Evolutionary conservation across 2,888 invertebrate genomes (phyloP), one percentile per base, ranked within the genome.

Genomic region (Ectropis crepuscularia): DNA sequence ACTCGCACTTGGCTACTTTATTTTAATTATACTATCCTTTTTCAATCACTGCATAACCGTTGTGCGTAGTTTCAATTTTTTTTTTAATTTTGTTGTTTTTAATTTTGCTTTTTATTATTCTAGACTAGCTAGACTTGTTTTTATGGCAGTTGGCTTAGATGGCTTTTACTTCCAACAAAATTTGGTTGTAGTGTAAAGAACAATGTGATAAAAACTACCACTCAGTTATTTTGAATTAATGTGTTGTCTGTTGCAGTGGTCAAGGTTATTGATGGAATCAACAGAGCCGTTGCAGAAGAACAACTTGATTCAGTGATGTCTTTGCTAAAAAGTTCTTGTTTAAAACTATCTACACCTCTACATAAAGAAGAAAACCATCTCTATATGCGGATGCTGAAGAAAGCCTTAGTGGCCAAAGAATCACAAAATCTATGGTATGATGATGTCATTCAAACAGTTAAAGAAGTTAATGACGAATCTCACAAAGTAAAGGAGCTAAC

Each of bases 401-500:
- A 89, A 70, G 86, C 87, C 53, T 80, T 94, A 36, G 74, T 87
- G n/a, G 88, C 87, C 28, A 94, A 94, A 67, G 93, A 94, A 71
- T 93, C 93, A 12, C 91, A 93, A 66, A 94, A 94, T 66, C 83
- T 95, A 6, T 95, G 94, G 94, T 83, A 94, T 53, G 94, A 95
- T 65, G 95, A 95, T 74, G 91, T 94, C 59, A 83, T 93, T 61
- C 83, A 88, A 42, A 83, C 92, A 58, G 81, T 93, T 38, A 81
- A 88, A 62, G 88, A 91, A 68, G 94, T 94, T 6, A 85, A 89
- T 59, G 72, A 78, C 9, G 94, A 95, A 80, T 91, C 93, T 8
- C 70, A 84, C 48, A 89, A 89, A 76, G 93, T 93, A 2, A 93
- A 94, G 73, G 85, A 87, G 54, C 73, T 92, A 28, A 92, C 90